Conservation (phyloP, 1,140 invertebrate species). For the Drosophila gunungcola region DNA sequence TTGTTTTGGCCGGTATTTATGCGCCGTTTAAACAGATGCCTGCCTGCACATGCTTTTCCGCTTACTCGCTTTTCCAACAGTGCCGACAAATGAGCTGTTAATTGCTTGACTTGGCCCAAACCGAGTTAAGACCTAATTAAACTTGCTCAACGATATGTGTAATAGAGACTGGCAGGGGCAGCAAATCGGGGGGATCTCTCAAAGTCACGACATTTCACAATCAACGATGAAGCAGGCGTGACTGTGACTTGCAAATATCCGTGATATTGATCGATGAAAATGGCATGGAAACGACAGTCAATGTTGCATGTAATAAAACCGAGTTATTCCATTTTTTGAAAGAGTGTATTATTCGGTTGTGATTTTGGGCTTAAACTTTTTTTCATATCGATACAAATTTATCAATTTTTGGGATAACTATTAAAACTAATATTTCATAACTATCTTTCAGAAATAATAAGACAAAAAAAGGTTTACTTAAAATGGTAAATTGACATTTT, state of each 20-base stretch:
- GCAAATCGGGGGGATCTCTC: neutral
- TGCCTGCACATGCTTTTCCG: conserved; percentile 5
- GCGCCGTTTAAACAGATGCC: conserved; percentile 57
- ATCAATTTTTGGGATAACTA: too few relatives aligned
- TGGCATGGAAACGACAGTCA: conserved; percentile 7
- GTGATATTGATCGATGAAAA: conserved; percentile 42
- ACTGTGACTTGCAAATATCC: conserved; percentile 41
- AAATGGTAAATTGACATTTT: too few relatives aligned
- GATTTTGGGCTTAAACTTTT: too few relatives aligned
- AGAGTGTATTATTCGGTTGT: too few relatives aligned
- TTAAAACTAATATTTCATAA: too few relatives aligned
- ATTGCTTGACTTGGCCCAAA: conserved; percentile 46
- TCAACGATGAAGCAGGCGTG: conserved; percentile 48
- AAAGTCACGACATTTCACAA: conserved; percentile 39
- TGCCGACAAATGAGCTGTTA: conserved; percentile 64
- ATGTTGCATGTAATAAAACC: conserved; percentile 1
- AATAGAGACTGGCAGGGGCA: conserved; percentile 17
- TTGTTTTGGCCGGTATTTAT: conserved; percentile 38
- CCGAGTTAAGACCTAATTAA: conserved; percentile 40
- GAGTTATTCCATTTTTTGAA: neutral
- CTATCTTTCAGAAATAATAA: too few relatives aligned
- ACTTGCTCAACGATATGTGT: conserved; percentile 43
- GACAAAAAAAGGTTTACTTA: too few relatives aligned
- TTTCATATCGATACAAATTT: too few relatives aligned
- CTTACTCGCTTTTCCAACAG: conserved; percentile 6